Percentiles rank a stretch among this genome's conserved stretches.
Conservation (phyloP, 2,888 invertebrate genomes). For the Tridacna gigas region DNA sequence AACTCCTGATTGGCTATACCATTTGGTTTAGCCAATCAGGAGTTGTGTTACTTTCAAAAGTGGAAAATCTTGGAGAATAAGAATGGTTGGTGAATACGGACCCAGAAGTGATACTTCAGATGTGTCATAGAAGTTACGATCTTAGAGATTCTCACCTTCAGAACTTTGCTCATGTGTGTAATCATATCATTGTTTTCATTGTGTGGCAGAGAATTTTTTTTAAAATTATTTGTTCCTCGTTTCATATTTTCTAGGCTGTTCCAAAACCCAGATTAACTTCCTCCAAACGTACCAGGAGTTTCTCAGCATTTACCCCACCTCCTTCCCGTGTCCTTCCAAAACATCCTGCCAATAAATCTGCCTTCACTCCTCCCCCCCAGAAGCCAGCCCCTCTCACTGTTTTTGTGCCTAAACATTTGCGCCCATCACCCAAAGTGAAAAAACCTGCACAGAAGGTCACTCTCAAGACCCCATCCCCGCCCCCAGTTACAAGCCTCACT, state of each 20-base stretch:
- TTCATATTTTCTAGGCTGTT: constrained; percentile 43
- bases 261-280: constrained; percentile 33
- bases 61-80: no score
- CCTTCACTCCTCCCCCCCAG: constrained; percentile 75
- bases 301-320: constrained; percentile 53
- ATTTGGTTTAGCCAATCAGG: no score
- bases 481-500: constrained; percentile 57
- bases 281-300: constrained; percentile 7
- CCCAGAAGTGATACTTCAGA: no score
- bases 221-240: neutral
- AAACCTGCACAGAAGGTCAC: constrained; percentile 30
- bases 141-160: no score
- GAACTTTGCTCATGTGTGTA: no score
- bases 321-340: constrained; percentile 18
- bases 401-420: constrained; percentile 31
- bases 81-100: no score
- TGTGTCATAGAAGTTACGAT: no score
- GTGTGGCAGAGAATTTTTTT: neutral
- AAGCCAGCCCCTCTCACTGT: constrained; percentile 61
- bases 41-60: no score
- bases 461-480: constrained; percentile 63
- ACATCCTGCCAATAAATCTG: constrained; percentile 63
- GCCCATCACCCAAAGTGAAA: constrained; percentile 12
- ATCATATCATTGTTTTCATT: no score
- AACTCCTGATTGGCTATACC: no score